Percentiles rank a stretch among this genome's conserved stretches.
Evolutionary conservation across 2,888 invertebrate species (phyloP).

Genomic region (Latheticus oryzae): DNA sequence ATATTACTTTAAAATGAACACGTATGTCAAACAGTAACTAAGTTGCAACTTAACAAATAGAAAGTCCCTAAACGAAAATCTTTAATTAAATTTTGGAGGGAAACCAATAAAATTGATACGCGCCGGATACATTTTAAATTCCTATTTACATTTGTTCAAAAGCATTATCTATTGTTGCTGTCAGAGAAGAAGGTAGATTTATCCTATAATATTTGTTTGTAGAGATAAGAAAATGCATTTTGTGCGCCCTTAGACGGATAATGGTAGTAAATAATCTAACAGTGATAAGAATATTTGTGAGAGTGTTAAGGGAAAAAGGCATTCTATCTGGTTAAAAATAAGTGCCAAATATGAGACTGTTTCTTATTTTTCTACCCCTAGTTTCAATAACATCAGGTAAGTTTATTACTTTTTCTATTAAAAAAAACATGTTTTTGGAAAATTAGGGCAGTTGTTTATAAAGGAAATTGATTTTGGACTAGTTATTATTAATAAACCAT

Average conservation of each 20-base stretch:
- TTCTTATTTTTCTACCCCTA: neutral
- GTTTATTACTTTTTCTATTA: slow-evolving; percentile 2
- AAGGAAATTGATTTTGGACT: slow-evolving; percentile 24
- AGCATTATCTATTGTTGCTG: slow-evolving; percentile 35
- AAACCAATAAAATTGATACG: slow-evolving; percentile 39
- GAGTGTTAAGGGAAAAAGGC: slow-evolving; percentile 13
- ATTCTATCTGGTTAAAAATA: slow-evolving; percentile 1
- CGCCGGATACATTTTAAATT: slow-evolving; percentile 40
- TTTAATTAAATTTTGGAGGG: slow-evolving; percentile 34
- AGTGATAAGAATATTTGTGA: slow-evolving; percentile 17
- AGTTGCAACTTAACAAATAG: slow-evolving; percentile 11
- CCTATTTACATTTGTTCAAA: slow-evolving; percentile 42
- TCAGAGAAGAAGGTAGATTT: slow-evolving; percentile 30
- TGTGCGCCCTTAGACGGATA: slow-evolving; percentile 43
- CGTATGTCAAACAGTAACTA: slow-evolving; percentile 31
- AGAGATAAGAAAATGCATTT: slow-evolving; percentile 41
- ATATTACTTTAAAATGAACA: slow-evolving; percentile 42
- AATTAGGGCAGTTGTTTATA: slow-evolving; percentile 18
- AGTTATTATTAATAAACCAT: slow-evolving; percentile 40
- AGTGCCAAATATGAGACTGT: slow-evolving; percentile 20
- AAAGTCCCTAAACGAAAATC: slow-evolving; percentile 19
- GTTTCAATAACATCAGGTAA: slow-evolving; percentile 5
- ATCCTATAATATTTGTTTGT: slow-evolving; percentile 37
- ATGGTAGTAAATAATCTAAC: slow-evolving; percentile 33
- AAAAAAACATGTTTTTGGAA: slow-evolving; percentile 3